These are phyloP conservation scores for Phoeniculus purpureus DNA, from an alignment of 2,797 vertebrate genomes.

Conservation along the genomic window DNA sequence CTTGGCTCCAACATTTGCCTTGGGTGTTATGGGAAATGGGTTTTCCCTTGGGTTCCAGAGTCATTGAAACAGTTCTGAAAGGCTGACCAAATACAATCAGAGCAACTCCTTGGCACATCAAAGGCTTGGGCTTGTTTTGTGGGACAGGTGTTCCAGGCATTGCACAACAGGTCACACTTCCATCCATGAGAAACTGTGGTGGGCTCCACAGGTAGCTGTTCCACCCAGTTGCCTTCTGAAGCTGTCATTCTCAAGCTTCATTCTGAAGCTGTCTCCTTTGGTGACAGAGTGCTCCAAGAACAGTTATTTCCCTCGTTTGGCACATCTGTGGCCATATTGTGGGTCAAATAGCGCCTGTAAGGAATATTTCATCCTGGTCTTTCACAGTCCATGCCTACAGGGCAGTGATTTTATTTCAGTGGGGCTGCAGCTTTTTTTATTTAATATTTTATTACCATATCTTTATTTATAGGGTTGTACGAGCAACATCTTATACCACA, in stretches of 20 bases:
- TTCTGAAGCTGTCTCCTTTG: rapidly evolving
- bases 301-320: neutral
- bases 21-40: neutral
- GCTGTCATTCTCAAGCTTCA: rapidly evolving
- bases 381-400: neutral
- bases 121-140: neutral
- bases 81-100: neutral
- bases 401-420: neutral
- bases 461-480: neutral
- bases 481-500: neutral
- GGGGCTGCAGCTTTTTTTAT: neutral
- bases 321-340: too few species aligned
- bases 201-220: neutral
- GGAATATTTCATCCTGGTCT: neutral
- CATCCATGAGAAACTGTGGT: neutral
- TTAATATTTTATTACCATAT: neutral
- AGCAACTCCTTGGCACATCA: neutral
- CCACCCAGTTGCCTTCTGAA: neutral
- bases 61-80: neutral
- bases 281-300: neutral
- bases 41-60: neutral
- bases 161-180: rapidly evolving
- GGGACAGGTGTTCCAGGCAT: neutral
- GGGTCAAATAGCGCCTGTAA: neutral
- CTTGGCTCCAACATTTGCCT: neutral